Conservation (phyloP, 1,140 invertebrate genomes). For the Brachionus paranguensis region DNA sequence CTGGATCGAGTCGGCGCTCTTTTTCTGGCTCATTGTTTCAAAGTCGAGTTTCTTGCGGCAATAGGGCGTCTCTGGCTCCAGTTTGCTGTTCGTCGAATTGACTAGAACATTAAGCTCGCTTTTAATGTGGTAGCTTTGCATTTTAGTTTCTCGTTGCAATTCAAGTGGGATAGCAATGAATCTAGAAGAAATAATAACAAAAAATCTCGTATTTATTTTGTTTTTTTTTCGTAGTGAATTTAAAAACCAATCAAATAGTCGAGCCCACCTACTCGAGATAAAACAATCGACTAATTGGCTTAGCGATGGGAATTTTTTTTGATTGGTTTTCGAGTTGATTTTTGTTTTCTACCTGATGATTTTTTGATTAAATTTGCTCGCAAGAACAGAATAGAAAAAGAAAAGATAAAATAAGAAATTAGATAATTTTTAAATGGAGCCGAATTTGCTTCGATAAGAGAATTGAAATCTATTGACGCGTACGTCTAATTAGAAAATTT, state of each 20-base stretch:
- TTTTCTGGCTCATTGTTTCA: not conserved
- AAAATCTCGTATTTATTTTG: conserved; percentile 22
- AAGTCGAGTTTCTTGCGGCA: conserved; percentile 17
- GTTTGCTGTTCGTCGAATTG: not conserved
- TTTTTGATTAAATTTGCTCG: not conserved
- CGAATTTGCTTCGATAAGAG: not conserved
- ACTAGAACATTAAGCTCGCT: not conserved
- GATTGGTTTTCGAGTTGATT: not conserved
- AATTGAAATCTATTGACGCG: not conserved
- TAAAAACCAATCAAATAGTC: not conserved
- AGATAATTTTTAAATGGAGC: conserved; percentile 13
- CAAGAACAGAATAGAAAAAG: not conserved
- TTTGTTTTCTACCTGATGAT: not conserved
- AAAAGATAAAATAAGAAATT: not conserved
- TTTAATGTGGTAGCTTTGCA: conserved; percentile 24
- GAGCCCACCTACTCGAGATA: not conserved
- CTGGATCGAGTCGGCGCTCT: not conserved
- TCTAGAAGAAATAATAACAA: not conserved
- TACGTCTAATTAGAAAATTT: not conserved
- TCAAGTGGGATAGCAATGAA: not conserved
- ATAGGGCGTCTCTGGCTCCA: not conserved
- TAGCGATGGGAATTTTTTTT: not conserved
- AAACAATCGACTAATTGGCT: not conserved
- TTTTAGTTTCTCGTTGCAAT: not conserved
- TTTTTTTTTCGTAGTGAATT: not conserved